Conservation (phyloP, 1,140 invertebrate genomes). For the Semibalanus balanoides region DNA sequence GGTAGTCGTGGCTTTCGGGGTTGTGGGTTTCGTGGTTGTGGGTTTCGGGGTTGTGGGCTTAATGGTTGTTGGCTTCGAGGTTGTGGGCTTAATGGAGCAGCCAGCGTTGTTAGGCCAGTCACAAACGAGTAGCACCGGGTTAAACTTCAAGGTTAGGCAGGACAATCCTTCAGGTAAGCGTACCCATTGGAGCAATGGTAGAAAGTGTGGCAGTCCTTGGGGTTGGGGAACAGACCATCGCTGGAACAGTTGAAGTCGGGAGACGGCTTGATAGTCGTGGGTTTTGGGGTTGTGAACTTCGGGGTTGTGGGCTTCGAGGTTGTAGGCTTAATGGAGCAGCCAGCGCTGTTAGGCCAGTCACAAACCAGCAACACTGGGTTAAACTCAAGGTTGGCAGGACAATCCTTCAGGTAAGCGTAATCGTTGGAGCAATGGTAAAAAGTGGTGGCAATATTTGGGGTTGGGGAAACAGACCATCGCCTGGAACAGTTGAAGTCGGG, state of each 20-base stretch:
- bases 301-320: no score
- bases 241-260: not conserved
- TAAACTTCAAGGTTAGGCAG: not conserved
- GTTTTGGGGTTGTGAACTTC: no score
- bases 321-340: not conserved
- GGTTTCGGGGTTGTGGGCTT: no score
- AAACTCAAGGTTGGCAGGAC: slow-evolving; percentile 15
- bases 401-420: slow-evolving; percentile 23
- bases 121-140: slow-evolving; percentile 29
- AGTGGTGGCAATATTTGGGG: slow-evolving; percentile 9
- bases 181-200: slow-evolving; percentile 5
- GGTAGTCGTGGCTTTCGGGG: not conserved
- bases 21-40: not conserved
- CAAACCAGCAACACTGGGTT: not conserved
- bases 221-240: slow-evolving; percentile 10
- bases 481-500: not conserved
- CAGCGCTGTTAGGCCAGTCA: slow-evolving; percentile 11
- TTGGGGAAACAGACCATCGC: slow-evolving; percentile 11
- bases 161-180: slow-evolving; percentile 9
- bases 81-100: not conserved
- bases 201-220: slow-evolving; percentile 10
- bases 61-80: not conserved
- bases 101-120: slow-evolving; percentile 28
- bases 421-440: slow-evolving; percentile 19
- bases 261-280: not conserved